These are phyloP conservation scores for Cryptomyrus ogoouensis DNA, from an alignment of 2,113 vertebrate genomes.

Conservation along the genomic window DNA sequence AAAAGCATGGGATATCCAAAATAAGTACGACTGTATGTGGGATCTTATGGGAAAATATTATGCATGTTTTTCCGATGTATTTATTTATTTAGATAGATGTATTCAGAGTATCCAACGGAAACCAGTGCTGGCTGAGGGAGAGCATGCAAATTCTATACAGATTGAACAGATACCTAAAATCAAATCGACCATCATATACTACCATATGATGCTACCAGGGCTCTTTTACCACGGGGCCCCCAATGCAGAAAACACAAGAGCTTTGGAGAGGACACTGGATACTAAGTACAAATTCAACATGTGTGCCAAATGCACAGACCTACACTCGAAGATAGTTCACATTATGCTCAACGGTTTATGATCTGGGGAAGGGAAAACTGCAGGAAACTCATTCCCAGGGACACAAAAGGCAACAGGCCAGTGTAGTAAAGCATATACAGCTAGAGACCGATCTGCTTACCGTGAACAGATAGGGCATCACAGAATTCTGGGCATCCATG, in stretches of 20 bases:
- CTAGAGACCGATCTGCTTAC: constrained; percentile 38
- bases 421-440: constrained; percentile 69
- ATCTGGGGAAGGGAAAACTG: constrained; percentile 68
- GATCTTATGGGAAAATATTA: background rate
- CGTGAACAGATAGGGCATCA: constrained; percentile 71
- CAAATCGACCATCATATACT: background rate
- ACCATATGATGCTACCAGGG: background rate
- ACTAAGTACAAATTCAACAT: background rate
- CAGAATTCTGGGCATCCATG: constrained; percentile 54
- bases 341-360: constrained; percentile 67
- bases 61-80: background rate
- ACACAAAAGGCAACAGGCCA: constrained; percentile 73
- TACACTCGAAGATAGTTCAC: background rate
- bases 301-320: background rate
- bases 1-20: background rate
- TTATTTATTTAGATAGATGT: background rate
- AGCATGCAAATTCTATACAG: background rate
- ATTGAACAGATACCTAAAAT: background rate
- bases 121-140: background rate
- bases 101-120: background rate
- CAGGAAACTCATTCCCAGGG: constrained; percentile 66
- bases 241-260: background rate
- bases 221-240: background rate
- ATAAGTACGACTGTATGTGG: background rate
- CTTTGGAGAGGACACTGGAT: background rate